A percentile compares a stretch with the other conserved stretches of the same genome.
These are phyloP conservation scores for Hypercompe scribonia DNA, from an alignment of 2,888 invertebrate genomes.

Conservation along the genomic window DNA sequence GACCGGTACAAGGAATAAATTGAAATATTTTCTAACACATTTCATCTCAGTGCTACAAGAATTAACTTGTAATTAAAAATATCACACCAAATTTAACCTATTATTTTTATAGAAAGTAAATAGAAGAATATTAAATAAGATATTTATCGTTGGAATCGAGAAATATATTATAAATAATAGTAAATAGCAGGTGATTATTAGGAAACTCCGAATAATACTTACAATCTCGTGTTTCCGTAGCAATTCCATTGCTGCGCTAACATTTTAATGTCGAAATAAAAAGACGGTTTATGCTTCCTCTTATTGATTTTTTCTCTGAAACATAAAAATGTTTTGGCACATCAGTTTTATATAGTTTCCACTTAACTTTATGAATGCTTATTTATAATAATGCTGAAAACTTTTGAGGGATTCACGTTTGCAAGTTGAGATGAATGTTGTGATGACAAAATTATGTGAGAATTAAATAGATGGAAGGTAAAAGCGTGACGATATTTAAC, in stretches of 20 bases:
- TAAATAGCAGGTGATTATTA: background rate
- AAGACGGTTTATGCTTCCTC: conserved; percentile 75
- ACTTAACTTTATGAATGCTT: background rate
- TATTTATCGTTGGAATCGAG: background rate
- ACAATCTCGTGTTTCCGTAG: conserved; percentile 73
- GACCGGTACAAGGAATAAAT: too few relatives aligned
- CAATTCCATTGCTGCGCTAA: conserved; percentile 81
- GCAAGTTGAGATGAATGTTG: too few relatives aligned
- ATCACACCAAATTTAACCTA: background rate
- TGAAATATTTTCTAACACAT: too few relatives aligned
- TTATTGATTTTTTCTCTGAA: conserved; percentile 73
- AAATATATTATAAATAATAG: background rate
- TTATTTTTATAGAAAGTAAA: background rate
- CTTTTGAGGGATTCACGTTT: too few relatives aligned
- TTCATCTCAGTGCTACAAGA: background rate
- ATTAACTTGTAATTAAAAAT: background rate
- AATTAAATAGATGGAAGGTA: too few relatives aligned
- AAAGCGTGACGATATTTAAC: too few relatives aligned
- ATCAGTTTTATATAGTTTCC: background rate
- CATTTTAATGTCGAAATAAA: conserved; percentile 76
- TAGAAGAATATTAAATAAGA: background rate
- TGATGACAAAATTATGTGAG: too few relatives aligned
- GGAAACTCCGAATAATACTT: conserved; percentile 49
- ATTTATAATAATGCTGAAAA: background rate
- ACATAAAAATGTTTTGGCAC: conserved; percentile 25